Evolutionary conservation across 2,888 invertebrate species (phyloP), one percentile per base, ranked within the genome.

Genomic region (Lepidocyrtoides sp.): DNA sequence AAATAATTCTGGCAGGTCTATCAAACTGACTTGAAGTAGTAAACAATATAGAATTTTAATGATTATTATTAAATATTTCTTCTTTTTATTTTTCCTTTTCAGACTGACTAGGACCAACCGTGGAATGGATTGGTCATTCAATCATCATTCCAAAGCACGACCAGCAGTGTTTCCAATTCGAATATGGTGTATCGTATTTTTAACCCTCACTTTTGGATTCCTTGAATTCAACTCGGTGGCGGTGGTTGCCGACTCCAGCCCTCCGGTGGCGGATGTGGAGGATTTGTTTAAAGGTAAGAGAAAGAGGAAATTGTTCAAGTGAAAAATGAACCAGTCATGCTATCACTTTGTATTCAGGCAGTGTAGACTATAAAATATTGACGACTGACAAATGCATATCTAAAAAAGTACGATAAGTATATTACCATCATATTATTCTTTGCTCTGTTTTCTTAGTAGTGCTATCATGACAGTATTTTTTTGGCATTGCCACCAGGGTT

Each of bases 71-170:
- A n/a, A n/a, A n/a, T n/a, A n/a, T n/a, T n/a, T n/a, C n/a, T n/a
- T n/a, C n/a, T 14, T 44, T 41, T 20, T 86, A 12, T 75, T 29
- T 72, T 82, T 75, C 51, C 57, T 17, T 63, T 44, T 44, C 92
- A 94, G 94, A 93, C 91, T 94, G 93, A 93, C 89, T 84, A 92
- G 86, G 89, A 93, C 88, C 92, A 92, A 92, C 91, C 93, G 92
- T 93, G 94, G 94, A 93, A 94, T 94, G 94, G 94, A 94, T 94
- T 94, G 94, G 94, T 94, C 94, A 93, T 93, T 94, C 93, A 93
- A 92, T 91, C 93, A 93, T 93, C 94, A 94, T 93, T 94, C 94
- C 86, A 94, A 94, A 93, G 92, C 94, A 92, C 93, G 94, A 93
- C 94, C 93, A 81, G 91, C 89, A 91, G 91, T 88, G 92, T 93